Conservation (phyloP, 2,113 vertebrate species). For the Sturnus vulgaris region DNA sequence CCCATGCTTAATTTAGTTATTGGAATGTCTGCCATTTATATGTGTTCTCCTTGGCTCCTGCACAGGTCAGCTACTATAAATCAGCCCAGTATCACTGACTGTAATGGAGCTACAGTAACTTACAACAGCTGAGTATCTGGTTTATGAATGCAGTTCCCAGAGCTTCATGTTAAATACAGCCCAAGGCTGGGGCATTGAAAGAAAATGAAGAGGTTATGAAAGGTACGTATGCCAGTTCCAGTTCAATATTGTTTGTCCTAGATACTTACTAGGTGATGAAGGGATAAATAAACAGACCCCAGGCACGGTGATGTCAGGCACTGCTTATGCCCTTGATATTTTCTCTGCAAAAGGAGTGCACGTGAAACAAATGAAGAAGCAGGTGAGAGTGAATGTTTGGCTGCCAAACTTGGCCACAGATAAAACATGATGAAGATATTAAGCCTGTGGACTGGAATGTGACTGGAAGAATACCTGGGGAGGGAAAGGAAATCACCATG, state of each 20-base stretch:
- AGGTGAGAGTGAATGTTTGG: not conserved
- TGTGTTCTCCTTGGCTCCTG: conserved; percentile 50
- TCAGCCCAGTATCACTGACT: conserved; percentile 31
- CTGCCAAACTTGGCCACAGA: conserved; percentile 46
- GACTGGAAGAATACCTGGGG: conserved; percentile 19
- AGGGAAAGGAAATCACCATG: conserved; percentile 32
- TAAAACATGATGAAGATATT: conserved; percentile 50
- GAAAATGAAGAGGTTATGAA: conserved; percentile 53
- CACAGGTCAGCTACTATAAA: conserved; percentile 58
- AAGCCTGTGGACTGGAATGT: not conserved
- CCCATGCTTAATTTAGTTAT: conserved; percentile 65
- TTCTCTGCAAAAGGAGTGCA: conserved; percentile 1
- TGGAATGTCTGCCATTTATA: conserved; percentile 61
- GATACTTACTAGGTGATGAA: conserved; percentile 55
- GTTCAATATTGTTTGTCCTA: conserved; percentile 25
- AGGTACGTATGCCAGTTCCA: not conserved
- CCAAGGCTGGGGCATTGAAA: conserved; percentile 39
- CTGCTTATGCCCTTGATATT: conserved; percentile 2
- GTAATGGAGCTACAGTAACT: conserved; percentile 51
- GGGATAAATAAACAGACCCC: conserved; percentile 50
- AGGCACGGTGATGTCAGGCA: not conserved
- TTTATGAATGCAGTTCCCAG: conserved; percentile 52
- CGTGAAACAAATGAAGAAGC: conserved; percentile 30
- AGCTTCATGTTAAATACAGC: conserved; percentile 30
- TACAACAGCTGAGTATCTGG: conserved; percentile 56